Conservation (phyloP, 2,797 vertebrate species). For the Anniella stebbinsi region DNA sequence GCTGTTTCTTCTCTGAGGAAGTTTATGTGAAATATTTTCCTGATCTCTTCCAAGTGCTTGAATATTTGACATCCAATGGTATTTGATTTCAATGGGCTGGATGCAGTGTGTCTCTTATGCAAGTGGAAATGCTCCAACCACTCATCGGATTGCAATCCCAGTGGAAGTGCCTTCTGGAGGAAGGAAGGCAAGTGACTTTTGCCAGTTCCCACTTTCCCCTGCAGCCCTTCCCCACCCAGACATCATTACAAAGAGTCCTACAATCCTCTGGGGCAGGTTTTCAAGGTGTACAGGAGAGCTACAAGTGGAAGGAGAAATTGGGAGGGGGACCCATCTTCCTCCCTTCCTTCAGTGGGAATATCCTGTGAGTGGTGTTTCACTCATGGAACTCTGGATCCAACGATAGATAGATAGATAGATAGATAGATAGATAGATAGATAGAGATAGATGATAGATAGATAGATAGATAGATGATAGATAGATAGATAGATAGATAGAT, state of each 20-base stretch:
- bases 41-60: neutral
- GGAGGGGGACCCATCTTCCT: neutral
- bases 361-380: too few species aligned
- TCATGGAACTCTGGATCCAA: neutral
- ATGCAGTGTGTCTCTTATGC: neutral
- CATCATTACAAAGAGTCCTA: neutral
- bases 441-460: too few species aligned
- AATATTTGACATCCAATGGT: neutral
- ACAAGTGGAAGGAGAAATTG: neutral
- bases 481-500: too few species aligned
- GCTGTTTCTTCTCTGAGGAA: neutral
- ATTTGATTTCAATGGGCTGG: neutral
- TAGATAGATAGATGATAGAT: too few species aligned
- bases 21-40: neutral
- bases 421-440: too few species aligned
- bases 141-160: too few species aligned
- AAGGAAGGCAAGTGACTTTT: neutral
- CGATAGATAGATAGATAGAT: too few species aligned
- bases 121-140: too few species aligned
- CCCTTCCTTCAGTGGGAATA: neutral
- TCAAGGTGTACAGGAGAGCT: neutral
- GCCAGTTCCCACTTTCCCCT: too few species aligned
- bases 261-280: neutral
- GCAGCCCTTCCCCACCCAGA: too few species aligned
- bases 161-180: neutral